Evolutionary conservation across 2,888 invertebrate species (phyloP).

Genomic region (Tetheella fluctuosa): DNA sequence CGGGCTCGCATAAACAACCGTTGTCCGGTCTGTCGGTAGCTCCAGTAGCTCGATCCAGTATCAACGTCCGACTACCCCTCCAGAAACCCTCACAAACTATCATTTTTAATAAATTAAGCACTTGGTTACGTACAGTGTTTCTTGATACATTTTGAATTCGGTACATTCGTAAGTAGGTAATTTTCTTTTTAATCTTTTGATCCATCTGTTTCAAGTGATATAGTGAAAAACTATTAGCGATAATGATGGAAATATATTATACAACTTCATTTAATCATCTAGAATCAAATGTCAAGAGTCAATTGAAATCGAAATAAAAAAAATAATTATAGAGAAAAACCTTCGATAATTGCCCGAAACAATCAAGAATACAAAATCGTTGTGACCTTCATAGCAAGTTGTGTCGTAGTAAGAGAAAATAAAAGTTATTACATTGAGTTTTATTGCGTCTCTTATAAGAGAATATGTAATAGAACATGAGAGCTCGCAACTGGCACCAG

Average conservation of each 20-base stretch:
- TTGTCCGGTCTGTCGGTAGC: background rate
- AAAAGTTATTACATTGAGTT: slow-evolving; percentile 20
- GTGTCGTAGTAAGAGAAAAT: background rate
- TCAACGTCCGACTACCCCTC: background rate
- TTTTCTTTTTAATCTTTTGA: too few species aligned
- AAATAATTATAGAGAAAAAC: background rate
- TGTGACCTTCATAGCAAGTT: background rate
- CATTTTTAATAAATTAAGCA: background rate
- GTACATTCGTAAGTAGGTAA: background rate
- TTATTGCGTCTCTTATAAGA: slow-evolving; percentile 14
- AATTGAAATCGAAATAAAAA: background rate
- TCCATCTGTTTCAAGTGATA: too few species aligned
- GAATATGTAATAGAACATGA: background rate
- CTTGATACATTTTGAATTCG: background rate
- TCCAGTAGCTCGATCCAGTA: background rate
- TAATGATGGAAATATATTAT: too few species aligned
- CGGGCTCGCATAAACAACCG: background rate
- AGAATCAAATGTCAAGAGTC: too few species aligned
- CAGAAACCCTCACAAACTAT: background rate
- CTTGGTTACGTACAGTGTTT: background rate
- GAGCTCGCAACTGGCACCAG: slow-evolving; percentile 16
- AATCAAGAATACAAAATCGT: background rate
- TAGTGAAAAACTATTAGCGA: too few species aligned
- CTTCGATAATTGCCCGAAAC: background rate
- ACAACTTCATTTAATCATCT: too few species aligned